Evolutionary conservation across 2,888 invertebrate species (phyloP), one percentile per base, ranked within the genome.

Genomic region (Bombylius discolor): DNA sequence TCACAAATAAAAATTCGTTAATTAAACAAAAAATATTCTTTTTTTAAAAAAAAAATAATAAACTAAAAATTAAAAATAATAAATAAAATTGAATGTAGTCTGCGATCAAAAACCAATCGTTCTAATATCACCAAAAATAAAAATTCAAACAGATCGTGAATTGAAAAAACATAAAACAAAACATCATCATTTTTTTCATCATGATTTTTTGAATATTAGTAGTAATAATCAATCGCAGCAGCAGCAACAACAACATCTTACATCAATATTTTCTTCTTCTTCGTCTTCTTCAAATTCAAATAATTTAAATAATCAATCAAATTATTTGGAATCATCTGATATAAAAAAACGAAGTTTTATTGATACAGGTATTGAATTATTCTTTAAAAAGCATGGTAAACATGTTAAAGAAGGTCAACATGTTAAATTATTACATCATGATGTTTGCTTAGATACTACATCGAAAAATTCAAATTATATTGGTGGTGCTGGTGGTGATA

Each of bases 331-430:
- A 45, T 7, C 45, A 14, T 14, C 45, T 14, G 14, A 14, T 45
- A 14, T 14, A 14, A 45, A 45, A 14, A 45, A 45, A 42, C 39
- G 39, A 11, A 61, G 61, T 58, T 53, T 61, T 39, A 54, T 63
- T 50, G 63, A 63, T 62, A 60, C 62, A 47, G 62, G 63, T 47
- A 61, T 63, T 54, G 63, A 63, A 46, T 44, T 63, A 36, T 55
- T 63, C 32, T 63, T 63, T 51, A 63, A 63, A 54, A 63, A 63
- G 54, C 61, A 61, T 55, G 50, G 57, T 11, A 63, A 61, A 57
- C 49, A 52, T 55, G 49, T 59, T 36, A 59, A 58, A 49, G 62
- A 61, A n/a, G 59, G 56, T 11, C 53, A 51, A 31, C 57, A 59
- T 44, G 47, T 53, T 12, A 48, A 56, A 49, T 39, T 39, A 44